Conservation (phyloP, 2,113 vertebrate genomes). For the Mobula hypostoma region DNA sequence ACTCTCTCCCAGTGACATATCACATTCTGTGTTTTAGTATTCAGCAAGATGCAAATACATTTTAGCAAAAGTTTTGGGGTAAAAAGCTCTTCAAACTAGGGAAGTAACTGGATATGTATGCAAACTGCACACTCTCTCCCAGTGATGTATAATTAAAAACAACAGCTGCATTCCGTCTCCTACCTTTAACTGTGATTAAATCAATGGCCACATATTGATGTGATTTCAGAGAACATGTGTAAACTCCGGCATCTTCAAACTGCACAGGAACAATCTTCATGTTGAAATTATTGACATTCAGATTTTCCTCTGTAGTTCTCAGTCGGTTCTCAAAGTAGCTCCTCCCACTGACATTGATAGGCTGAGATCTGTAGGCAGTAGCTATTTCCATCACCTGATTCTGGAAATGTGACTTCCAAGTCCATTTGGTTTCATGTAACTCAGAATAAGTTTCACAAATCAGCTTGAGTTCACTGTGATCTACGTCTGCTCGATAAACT, state of each 20-base stretch:
- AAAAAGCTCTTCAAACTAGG: too few species aligned
- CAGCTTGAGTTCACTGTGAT: too few species aligned
- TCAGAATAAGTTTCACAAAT: too few species aligned
- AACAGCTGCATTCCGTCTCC: background rate
- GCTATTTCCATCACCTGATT: background rate
- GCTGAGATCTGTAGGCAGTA: background rate
- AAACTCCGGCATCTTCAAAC: background rate
- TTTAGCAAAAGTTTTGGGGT: too few species aligned
- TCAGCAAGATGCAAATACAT: too few species aligned
- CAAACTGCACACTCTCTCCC: background rate
- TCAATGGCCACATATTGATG: background rate
- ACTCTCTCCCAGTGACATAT: too few species aligned
- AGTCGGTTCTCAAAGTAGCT: background rate
- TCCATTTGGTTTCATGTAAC: too few species aligned
- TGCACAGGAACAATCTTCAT: background rate
- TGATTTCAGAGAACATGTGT: background rate
- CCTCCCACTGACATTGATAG: background rate
- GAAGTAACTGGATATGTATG: too few species aligned
- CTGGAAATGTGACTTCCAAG: too few species aligned
- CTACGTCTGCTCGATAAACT: background rate
- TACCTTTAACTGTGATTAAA: slow-evolving; percentile 10
- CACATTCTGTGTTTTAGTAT: too few species aligned
- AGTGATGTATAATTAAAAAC: background rate
- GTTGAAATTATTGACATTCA: background rate
- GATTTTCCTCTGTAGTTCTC: background rate